phyloP scores from a whole-genome alignment of 2,797 vertebrate species.

The Todus mexicanus region DNA sequence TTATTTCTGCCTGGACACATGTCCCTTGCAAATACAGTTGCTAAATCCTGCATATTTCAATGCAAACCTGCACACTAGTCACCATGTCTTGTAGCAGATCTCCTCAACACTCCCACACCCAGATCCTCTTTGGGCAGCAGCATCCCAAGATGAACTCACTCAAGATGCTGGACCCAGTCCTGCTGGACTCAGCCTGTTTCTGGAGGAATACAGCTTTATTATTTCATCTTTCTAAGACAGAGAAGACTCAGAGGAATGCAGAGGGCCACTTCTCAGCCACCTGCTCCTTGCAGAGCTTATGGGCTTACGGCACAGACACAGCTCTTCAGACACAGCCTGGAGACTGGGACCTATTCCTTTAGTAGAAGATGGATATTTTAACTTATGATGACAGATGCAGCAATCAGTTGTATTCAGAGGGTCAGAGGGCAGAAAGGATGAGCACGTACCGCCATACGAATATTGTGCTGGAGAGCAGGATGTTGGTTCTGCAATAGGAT shows the following conservation, averaged over 20 bases:
- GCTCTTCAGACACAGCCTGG: neutral
- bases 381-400: neutral
- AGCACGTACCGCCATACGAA: neutral
- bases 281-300: neutral
- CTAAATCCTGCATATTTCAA: rapidly evolving
- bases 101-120: neutral
- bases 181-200: neutral
- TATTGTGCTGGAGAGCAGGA: neutral
- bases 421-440: neutral
- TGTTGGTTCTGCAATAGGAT: neutral
- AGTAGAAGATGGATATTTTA: neutral
- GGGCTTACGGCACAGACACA: neutral
- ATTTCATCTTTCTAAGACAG: neutral
- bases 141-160: neutral
- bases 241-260: neutral
- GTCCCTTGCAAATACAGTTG: neutral
- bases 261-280: neutral
- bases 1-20: neutral
- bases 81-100: neutral
- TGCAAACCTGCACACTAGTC: rapidly evolving
- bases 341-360: neutral
- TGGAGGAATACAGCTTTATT: rapidly evolving
- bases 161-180: neutral
- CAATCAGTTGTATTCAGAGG: neutral
- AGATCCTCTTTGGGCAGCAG: neutral